These are phyloP conservation scores for Podilymbus podiceps DNA, from an alignment of 2,113 vertebrate species.

Conservation along the genomic window DNA sequence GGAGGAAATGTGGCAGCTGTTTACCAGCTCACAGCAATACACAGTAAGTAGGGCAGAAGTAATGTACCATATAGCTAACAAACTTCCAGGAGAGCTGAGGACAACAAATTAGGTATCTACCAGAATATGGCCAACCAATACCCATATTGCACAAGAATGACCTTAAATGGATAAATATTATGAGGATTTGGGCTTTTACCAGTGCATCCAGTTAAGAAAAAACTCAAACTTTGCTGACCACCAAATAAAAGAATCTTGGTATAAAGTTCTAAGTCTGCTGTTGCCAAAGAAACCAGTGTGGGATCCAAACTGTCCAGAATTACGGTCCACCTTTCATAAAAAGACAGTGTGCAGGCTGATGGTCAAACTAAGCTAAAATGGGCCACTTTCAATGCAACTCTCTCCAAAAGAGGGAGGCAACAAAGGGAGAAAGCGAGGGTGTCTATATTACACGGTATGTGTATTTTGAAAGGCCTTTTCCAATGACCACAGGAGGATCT, in stretches of 20 bases:
- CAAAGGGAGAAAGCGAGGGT: not conserved
- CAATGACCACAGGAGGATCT: not conserved
- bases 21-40: not conserved
- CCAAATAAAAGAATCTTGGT: not conserved
- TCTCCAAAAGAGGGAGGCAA: not conserved
- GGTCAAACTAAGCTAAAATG: not conserved
- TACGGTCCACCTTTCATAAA: not conserved
- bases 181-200: not conserved
- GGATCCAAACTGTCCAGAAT: not conserved
- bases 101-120: not conserved
- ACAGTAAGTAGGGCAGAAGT: constrained; percentile 27
- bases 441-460: not conserved
- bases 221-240: not conserved
- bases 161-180: not conserved
- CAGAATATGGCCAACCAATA: not conserved
- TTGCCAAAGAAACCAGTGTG: not conserved
- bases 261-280: not conserved
- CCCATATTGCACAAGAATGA: not conserved
- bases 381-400: not conserved
- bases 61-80: not conserved
- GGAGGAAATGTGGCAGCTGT: not conserved
- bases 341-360: not conserved
- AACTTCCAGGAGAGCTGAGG: not conserved
- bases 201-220: not conserved
- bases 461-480: not conserved